Evolutionary conservation across 1,140 invertebrate species (phyloP).

Genomic region (Drosophila grimshawi): DNA sequence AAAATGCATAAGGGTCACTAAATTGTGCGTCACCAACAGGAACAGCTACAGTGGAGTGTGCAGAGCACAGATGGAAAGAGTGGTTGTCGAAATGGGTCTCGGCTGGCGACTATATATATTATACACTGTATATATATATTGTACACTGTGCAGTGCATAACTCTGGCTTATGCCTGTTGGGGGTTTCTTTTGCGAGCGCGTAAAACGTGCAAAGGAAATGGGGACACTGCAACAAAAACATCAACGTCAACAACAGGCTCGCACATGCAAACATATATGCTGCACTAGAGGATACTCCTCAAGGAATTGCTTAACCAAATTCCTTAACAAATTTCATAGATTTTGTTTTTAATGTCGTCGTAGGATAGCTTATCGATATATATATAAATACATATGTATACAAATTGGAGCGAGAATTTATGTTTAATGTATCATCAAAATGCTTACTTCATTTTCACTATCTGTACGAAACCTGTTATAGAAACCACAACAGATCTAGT

Average conservation of each 20-base stretch:
- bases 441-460: too few relatives aligned
- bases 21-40: constrained; percentile 42
- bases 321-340: too few relatives aligned
- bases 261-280: background rate
- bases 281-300: background rate
- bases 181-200: constrained; percentile 10
- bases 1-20: constrained; percentile 44
- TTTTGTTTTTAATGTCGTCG: background rate
- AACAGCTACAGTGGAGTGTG: background rate
- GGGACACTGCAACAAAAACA: constrained; percentile 43
- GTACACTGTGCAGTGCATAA: constrained; percentile 11
- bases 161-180: constrained; percentile 18
- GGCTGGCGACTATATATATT: background rate
- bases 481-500: too few relatives aligned
- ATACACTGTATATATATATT: background rate
- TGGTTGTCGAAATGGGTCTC: constrained; percentile 1
- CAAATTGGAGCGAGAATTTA: too few relatives aligned
- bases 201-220: constrained; percentile 53
- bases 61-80: constrained; percentile 2
- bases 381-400: too few relatives aligned
- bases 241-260: constrained; percentile 39
- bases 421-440: too few relatives aligned
- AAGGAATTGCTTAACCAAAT: too few relatives aligned
- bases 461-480: too few relatives aligned
- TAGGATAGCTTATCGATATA: too few relatives aligned